Evolutionary conservation across 1,140 invertebrate genomes (phyloP), one percentile per base, ranked within the genome.

Genomic region (Meloidogyne floridensis): DNA sequence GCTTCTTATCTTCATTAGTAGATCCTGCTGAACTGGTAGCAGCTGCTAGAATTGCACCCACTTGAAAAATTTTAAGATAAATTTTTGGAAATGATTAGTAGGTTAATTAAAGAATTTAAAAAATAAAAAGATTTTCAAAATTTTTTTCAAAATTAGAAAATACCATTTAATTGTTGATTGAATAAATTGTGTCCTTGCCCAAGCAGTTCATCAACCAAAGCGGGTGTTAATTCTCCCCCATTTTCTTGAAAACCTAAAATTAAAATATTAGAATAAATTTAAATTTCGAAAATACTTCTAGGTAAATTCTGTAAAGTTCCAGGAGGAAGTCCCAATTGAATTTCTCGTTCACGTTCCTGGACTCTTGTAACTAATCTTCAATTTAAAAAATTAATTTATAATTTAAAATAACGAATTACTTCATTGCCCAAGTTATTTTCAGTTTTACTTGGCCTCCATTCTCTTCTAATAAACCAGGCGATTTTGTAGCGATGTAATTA

Each of bases 381-480:
- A 13, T 65, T 51, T 5, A 13, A 13, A 79, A 79, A 47, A 20
- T 7, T 5, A 79, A 43, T 70, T 20, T 8, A 69, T 69, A 8
- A 88, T 15, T 32, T 83, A 8, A 47, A 47, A 47, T 0, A 47
- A 47, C 3, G 2, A 47, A 6, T 47, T 86, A 77, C 75, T 89
- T 89, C 87, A 89, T 89, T 10, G 88, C 88, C 88, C 88, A 89
- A 0, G 88, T 89, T 59, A 86, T 81, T 69, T 90, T 90, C 71
- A 89, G 84, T 59, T 88, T 89, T 5, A 90, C 82, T 59, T 86
- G 86, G n/a, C 88, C 88, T 32, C 88, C 88, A 47, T 90, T 81
- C 69, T 89, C 88, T 70, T 86, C 85, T 56, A 89, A 80, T 32
- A 89, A 81, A 11, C 87, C 86, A 20, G 88, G 88, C 11, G 85